Evolutionary conservation across 2,888 invertebrate species (phyloP), one percentile per base, ranked within the genome.

Genomic region (Galerucella nymphaeae): DNA sequence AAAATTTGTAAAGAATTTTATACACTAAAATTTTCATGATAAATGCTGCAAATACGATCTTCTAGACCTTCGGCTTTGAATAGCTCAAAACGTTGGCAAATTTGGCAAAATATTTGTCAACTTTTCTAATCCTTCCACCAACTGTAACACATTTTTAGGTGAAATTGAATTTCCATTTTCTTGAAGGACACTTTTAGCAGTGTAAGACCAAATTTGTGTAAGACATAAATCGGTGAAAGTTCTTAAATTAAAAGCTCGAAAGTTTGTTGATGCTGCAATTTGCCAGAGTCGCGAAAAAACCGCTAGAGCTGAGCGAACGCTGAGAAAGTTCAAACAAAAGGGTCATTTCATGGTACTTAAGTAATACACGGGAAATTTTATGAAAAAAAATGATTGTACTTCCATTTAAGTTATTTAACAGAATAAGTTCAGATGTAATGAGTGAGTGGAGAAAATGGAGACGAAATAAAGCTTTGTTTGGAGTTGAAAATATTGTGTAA

Each of bases 221-320:
- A 2, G 16, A 18, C 18, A 16, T 18, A 18, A 16, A 53, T 18
- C 16, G 18, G 16, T 2, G 16, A 10, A 18, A 53, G 5, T 18
- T 16, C 53, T 16, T 18, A 53, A 53, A 53, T 53, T 53, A 53
- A 53, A 53, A 53, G 50, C 50, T n/a, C 14, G 50, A n/a, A 50
- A 50, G 53, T 53, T 53, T 53, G 53, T 53, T 18, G 53, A 53
- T 16, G 16, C 10, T 53, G 53, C 53, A 53, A 18, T 53, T 53
- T 53, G 18, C 53, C 10, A 16, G 53, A n/a, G 14, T n/a, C 8
- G n/a, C 8, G 16, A 50, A 50, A 50, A 50, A 50, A 50, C 2
- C n/a, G 5, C n/a, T 50, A 4, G 8, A 14, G n/a, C 14, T 50
- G 8, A 14, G 50, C 16, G n/a, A 48, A 48, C n/a, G 48, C 48